Conservation (phyloP, 2,888 invertebrate species). For the Morpho deidamia region DNA sequence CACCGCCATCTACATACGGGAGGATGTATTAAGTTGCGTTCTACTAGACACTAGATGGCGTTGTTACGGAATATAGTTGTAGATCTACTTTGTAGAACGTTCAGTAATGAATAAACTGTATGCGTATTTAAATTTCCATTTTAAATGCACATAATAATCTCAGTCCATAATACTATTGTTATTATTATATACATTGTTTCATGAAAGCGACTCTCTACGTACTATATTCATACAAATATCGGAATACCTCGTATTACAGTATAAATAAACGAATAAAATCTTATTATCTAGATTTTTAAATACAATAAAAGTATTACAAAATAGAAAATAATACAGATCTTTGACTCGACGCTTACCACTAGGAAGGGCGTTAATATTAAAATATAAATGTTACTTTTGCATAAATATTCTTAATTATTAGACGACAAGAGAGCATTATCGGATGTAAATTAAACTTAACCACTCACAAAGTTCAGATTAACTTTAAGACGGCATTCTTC, state of each 20-base stretch:
- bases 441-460: slow-evolving; percentile 25
- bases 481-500: too few relatives aligned
- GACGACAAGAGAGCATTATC: slow-evolving; percentile 61
- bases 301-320: slow-evolving; percentile 73
- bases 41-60: slow-evolving; percentile 48
- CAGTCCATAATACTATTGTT: slow-evolving; percentile 67
- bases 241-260: slow-evolving; percentile 75
- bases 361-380: slow-evolving; percentile 50
- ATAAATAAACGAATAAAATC: slow-evolving; percentile 64
- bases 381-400: slow-evolving; percentile 33
- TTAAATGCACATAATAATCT: slow-evolving; percentile 72
- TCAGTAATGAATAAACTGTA: not conserved
- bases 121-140: slow-evolving; percentile 4
- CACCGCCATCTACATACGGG: slow-evolving; percentile 25
- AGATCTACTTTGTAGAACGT: slow-evolving; percentile 14
- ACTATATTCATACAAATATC: slow-evolving; percentile 62
- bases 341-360: slow-evolving; percentile 73
- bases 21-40: slow-evolving; percentile 11
- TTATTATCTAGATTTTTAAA: slow-evolving; percentile 53
- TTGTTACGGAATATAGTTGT: slow-evolving; percentile 38
- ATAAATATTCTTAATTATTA: slow-evolving; percentile 70
- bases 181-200: slow-evolving; percentile 50
- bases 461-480: not conserved
- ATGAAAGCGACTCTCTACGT: slow-evolving; percentile 59
- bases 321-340: slow-evolving; percentile 78